phyloP scores from a whole-genome alignment of 2,888 invertebrate species.

The Aromia moschata region DNA sequence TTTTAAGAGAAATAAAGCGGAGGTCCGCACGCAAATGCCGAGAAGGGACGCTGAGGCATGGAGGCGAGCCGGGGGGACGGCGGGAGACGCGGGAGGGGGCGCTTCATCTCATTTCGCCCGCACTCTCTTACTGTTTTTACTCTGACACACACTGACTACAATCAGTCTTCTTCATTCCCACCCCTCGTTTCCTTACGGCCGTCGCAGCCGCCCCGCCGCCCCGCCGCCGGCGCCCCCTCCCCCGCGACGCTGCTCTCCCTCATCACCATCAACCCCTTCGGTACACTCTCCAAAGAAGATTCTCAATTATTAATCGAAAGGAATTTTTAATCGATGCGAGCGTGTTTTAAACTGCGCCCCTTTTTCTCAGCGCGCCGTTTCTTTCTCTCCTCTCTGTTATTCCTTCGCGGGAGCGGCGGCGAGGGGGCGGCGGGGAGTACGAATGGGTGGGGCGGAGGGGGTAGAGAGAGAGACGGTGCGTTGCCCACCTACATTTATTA shows the following conservation, averaged over 20 bases:
- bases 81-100: constrained; percentile 58
- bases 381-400: constrained; percentile 43
- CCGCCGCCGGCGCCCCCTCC: constrained; percentile 40
- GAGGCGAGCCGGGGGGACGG: constrained; percentile 39
- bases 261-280: constrained; percentile 58
- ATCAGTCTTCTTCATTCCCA: constrained; percentile 60
- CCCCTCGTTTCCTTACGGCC: constrained; percentile 39
- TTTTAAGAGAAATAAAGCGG: constrained; percentile 49
- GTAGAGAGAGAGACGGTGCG: too few species aligned
- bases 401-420: constrained; percentile 32
- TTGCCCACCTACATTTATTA: constrained; percentile 3
- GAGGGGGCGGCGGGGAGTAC: constrained; percentile 42
- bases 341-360: constrained; percentile 55
- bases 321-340: constrained; percentile 62
- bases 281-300: constrained; percentile 60
- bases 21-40: constrained; percentile 50
- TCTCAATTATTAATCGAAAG: constrained; percentile 62
- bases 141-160: constrained; percentile 62
- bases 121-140: constrained; percentile 68
- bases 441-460: constrained; percentile 59
- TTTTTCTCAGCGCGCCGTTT: constrained; percentile 43
- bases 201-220: too few species aligned
- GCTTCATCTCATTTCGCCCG: constrained; percentile 74
- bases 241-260: constrained; percentile 50
- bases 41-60: too few species aligned